Evolutionary conservation across 2,888 invertebrate genomes (phyloP).

Genomic region (Apodemia zela): DNA sequence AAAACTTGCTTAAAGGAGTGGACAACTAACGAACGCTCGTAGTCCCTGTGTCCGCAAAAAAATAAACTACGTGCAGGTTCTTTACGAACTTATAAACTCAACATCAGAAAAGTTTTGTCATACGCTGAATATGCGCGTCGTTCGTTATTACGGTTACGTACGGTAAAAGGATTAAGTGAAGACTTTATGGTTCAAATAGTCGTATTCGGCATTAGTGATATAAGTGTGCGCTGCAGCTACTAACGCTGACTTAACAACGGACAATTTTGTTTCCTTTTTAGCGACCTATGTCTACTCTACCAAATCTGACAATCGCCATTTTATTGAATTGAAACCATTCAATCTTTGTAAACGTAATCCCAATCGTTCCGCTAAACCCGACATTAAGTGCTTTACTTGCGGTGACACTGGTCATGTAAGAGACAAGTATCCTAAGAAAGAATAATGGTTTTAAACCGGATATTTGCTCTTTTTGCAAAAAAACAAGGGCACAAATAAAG

Average conservation of each 20-base stretch:
- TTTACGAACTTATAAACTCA: not conserved
- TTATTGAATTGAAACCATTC: not conserved
- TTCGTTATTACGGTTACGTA: slow-evolving; percentile 13
- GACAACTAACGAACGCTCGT: slow-evolving; percentile 1
- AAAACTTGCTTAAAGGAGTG: not conserved
- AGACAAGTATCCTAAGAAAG: not conserved
- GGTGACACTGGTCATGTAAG: not conserved
- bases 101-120: slow-evolving; percentile 5
- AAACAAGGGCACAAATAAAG: not conserved
- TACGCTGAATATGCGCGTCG: slow-evolving; percentile 19
- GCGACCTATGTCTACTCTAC: not conserved
- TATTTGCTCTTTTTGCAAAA: not conserved
- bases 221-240: slow-evolving; percentile 18
- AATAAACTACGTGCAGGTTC: not conserved
- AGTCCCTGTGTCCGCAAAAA: slow-evolving; percentile 10
- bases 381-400: not conserved
- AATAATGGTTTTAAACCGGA: not conserved
- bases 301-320: not conserved
- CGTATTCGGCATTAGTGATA: slow-evolving; percentile 13
- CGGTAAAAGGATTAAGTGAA: slow-evolving; percentile 12
- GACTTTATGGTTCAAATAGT: slow-evolving; percentile 15
- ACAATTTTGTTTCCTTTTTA: slow-evolving; percentile 9
- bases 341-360: not conserved
- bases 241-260: slow-evolving; percentile 7
- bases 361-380: not conserved